These are phyloP conservation scores for Anticlea derivata DNA, from an alignment of 2,888 invertebrate genomes.

Conservation along the genomic window DNA sequence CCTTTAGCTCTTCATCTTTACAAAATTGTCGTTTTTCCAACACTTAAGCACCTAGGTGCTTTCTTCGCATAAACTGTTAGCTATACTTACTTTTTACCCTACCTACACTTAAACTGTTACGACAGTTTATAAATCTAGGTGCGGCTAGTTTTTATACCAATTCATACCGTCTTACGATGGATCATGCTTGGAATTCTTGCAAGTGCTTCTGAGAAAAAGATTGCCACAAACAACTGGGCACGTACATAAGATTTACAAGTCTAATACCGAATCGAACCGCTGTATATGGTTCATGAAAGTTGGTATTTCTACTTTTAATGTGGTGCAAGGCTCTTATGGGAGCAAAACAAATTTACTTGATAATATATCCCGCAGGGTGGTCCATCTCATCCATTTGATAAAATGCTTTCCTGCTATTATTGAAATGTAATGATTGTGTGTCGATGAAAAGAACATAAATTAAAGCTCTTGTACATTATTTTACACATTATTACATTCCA, in stretches of 20 bases:
- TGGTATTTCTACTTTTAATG: slow-evolving; percentile 24
- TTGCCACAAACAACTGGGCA: slow-evolving; percentile 27
- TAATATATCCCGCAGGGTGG: slow-evolving; percentile 27
- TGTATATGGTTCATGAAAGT: slow-evolving; percentile 28
- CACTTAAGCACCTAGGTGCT: slow-evolving; percentile 12
- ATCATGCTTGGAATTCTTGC: slow-evolving; percentile 56
- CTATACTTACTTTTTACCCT: slow-evolving; percentile 50
- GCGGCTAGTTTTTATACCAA: slow-evolving; percentile 57
- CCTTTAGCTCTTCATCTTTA: slow-evolving; percentile 25
- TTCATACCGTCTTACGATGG: slow-evolving; percentile 44
- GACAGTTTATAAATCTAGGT: slow-evolving; percentile 51
- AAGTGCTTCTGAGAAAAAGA: slow-evolving; percentile 42
- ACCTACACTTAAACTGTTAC: slow-evolving; percentile 47
- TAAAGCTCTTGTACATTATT: too few species aligned
- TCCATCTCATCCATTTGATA: slow-evolving; percentile 28
- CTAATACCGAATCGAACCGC: slow-evolving; percentile 32
- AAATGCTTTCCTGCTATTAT: slow-evolving; percentile 19
- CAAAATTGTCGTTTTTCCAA: slow-evolving; percentile 21
- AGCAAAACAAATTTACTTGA: slow-evolving; percentile 20
- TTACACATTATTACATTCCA: too few species aligned
- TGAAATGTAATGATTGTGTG: slow-evolving; percentile 11
- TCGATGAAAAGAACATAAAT: not conserved
- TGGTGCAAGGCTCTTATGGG: slow-evolving; percentile 19
- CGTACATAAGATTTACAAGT: slow-evolving; percentile 36
- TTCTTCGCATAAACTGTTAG: slow-evolving; percentile 51